phyloP scores from a whole-genome alignment of 2,113 vertebrate species.

The Tonatia bakeri region DNA sequence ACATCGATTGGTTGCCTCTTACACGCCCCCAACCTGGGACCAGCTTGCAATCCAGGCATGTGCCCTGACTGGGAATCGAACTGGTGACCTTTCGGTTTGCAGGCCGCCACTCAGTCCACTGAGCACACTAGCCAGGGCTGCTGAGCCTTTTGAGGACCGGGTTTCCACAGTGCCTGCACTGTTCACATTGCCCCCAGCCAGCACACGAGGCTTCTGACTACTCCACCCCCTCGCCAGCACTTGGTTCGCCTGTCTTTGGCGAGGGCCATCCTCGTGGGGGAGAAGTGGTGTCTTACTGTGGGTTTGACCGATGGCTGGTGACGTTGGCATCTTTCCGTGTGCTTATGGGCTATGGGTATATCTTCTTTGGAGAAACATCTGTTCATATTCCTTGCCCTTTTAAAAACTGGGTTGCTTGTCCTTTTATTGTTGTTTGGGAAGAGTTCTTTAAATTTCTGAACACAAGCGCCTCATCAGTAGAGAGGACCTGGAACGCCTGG shows the following conservation, averaged over 20 bases:
- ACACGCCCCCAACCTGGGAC: too few relatives aligned
- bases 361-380: not conserved
- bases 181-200: not conserved
- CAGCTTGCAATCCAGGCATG: too few relatives aligned
- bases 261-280: not conserved
- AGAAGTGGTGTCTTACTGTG: not conserved
- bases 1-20: too few relatives aligned
- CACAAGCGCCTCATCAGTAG: not conserved
- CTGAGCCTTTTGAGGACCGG: not conserved
- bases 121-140: not conserved
- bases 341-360: not conserved
- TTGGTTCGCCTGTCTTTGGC: not conserved
- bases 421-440: not conserved
- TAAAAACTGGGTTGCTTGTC: not conserved
- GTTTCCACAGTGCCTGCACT: not conserved
- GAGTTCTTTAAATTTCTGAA: not conserved
- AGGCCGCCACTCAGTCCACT: too few relatives aligned
- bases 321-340: not conserved
- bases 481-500: not conserved
- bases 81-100: too few relatives aligned
- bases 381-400: not conserved
- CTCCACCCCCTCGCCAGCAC: too few relatives aligned
- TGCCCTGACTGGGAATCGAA: too few relatives aligned
- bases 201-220: rapidly evolving
- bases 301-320: not conserved